A percentile compares a stretch with the other conserved stretches of the same genome.
Conservation (phyloP, 2,888 invertebrate species). For the Drosophila subquinaria region DNA sequence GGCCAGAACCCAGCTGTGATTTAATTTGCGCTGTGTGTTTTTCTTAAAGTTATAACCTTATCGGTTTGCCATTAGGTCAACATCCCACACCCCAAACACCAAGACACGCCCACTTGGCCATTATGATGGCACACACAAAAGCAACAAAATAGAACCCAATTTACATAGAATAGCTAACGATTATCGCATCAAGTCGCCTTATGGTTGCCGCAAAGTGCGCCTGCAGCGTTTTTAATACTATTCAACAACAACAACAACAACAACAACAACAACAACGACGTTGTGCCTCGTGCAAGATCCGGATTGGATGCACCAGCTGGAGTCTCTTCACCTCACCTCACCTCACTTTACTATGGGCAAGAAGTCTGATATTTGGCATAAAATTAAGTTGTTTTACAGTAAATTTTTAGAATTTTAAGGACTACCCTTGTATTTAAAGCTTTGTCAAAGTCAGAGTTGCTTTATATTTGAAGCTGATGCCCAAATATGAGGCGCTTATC, state of each 20-base stretch:
- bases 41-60: conserved; percentile 45
- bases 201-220: conserved; percentile 57
- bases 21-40: conserved; percentile 20
- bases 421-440: too few species aligned
- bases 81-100: not conserved
- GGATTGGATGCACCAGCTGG: conserved; percentile 36
- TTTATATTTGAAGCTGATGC: too few species aligned
- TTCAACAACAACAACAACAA: conserved; percentile 54
- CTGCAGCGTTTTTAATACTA: conserved; percentile 61
- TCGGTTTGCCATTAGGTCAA: conserved; percentile 45
- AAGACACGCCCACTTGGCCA: conserved; percentile 17
- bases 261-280: conserved; percentile 46
- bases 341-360: not conserved
- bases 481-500: too few species aligned
- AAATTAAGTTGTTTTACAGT: too few species aligned
- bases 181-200: conserved; percentile 61
- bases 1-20: conserved; percentile 31
- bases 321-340: not conserved
- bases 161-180: conserved; percentile 74
- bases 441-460: too few species aligned
- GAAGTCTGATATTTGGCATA: too few species aligned
- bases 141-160: conserved; percentile 56
- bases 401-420: too few species aligned
- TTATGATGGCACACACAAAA: conserved; percentile 43
- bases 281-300: conserved; percentile 22